phyloP scores from a whole-genome alignment of 30 jellyfish, hydroid and myxozoan species.

The Turritopsis rubra region DNA sequence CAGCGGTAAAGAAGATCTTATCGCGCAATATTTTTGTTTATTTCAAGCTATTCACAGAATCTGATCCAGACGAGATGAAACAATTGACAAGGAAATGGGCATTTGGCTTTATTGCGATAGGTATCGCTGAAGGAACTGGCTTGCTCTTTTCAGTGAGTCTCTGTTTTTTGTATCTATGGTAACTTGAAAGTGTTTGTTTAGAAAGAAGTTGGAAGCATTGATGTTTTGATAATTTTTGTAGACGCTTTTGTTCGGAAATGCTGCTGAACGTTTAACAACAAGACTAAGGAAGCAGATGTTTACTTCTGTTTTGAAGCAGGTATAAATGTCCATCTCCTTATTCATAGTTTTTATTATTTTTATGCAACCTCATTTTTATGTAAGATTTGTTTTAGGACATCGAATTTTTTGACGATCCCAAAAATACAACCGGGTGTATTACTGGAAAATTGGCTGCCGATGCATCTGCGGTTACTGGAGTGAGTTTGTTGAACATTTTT shows the following conservation, averaged over 20 bases:
- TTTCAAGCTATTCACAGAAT: background rate
- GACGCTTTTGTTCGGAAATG: slow-evolving; percentile 60
- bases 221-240: background rate
- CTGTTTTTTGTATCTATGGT: background rate
- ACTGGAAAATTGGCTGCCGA: slow-evolving; percentile 66
- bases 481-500: no score
- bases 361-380: background rate
- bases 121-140: background rate
- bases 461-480: slow-evolving; percentile 91
- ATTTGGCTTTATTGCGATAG: background rate
- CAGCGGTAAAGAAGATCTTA: no score
- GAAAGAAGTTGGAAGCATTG: background rate
- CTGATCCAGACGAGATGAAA: background rate
- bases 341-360: no score
- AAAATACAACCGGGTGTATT: slow-evolving; percentile 64
- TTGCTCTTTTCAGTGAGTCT: background rate
- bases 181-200: background rate
- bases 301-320: slow-evolving; percentile 70
- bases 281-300: slow-evolving; percentile 55
- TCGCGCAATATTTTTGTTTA: background rate
- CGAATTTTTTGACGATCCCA: slow-evolving; percentile 60
- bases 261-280: slow-evolving; percentile 72
- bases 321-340: background rate
- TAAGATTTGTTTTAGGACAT: slow-evolving; percentile 38
- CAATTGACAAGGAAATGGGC: background rate